Evolutionary conservation across 2,797 vertebrate species (phyloP), one percentile per base, ranked within the genome.

Genomic region (Mastacembelus armatus): DNA sequence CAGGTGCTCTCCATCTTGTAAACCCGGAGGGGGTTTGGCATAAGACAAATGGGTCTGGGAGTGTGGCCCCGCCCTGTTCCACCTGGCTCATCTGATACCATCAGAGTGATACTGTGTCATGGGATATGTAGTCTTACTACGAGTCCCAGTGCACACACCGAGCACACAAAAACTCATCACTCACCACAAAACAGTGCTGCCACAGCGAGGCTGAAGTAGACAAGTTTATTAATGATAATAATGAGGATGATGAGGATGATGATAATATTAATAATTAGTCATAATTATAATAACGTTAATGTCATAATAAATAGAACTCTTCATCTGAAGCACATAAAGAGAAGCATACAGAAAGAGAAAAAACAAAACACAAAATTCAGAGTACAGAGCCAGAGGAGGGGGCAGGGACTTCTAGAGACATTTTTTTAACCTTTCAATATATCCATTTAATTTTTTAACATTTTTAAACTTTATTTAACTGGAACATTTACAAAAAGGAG

Each of bases 341-440:
- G 90, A 91, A 96, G 95, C 94, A 94, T 94, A 96, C 94, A 93
- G 94, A 94, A 94, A 94, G 94, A 93, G 89, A 90, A 92, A 93
- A 93, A 93, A 94, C 91, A 86, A 91, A 91, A 90, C 83, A 91
- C 90, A 91, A 92, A 91, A 84, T 89, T 90, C 80, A 92, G 88
- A 91, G 92, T 85, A 91, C 91, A 92, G 91, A 90, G 87, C 79
- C 84, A 87, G 89, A 89, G 88, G 87, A 84, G 83, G 83, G 86
- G 80, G 77, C 73, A 5, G 83, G 79, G 81, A 83, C 81, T 83
- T 80, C 87, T 88, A 91, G 85, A 91, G 85, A 90, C 81, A 59
- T 85, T 87, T 89, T 88, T 90, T 88, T 80, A 86, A 81, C 85
- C 76, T 88, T 91, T 91, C 88, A 89, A 90, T 92, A 91, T 91